Evolutionary conservation across 2,797 vertebrate species (phyloP), one percentile per base, ranked within the genome.

Genomic region (Gobio occitaniae): DNA sequence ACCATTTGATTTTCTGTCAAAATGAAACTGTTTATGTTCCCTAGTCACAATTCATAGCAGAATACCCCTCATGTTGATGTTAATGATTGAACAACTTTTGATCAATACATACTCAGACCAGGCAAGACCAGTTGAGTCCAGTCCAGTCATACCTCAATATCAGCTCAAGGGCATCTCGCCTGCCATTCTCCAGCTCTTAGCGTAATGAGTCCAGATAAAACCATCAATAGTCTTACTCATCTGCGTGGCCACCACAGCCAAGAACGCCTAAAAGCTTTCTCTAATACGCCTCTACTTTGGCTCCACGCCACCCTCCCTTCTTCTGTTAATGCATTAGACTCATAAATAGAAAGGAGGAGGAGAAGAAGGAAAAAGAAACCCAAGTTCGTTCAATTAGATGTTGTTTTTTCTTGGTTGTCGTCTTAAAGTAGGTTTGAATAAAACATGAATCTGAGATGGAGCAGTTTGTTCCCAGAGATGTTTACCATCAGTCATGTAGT

Each of bases 171-270:
- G 91, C 93, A 91, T 93, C 90, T 87, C 84, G 66, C 50, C 86
- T 91, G 91, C 92, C 92, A 87, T 91, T 75, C 89, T 88, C 82
- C 84, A 63, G 95, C 95, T 95, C 92, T 96, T 95, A 95, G 93
- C 86, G 90, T 95, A 95, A 95, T 95, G 95, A 95, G 93, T 90
- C 92, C 13, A 92, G 94, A 96, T 96, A 95, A 95, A 95, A 93
- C 91, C 94, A 94, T 95, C 92, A 93, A 94, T 96, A 93, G 91
- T 92, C 91, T 90, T 91, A 90, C 89, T 93, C 93, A 91, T 92
- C 92, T 91, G 88, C 87, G 92, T 80, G 92, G 88, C 86, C 82
- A 91, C 82, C 89, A 86, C 88, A 86, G 84, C 79, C 84, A 82
- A 85, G 75, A 89, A 89, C 87, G 89, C 89, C 91, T 95, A 95